phyloP scores from a whole-genome alignment of 1,140 invertebrate genomes.

The Leptinotarsa texana region DNA sequence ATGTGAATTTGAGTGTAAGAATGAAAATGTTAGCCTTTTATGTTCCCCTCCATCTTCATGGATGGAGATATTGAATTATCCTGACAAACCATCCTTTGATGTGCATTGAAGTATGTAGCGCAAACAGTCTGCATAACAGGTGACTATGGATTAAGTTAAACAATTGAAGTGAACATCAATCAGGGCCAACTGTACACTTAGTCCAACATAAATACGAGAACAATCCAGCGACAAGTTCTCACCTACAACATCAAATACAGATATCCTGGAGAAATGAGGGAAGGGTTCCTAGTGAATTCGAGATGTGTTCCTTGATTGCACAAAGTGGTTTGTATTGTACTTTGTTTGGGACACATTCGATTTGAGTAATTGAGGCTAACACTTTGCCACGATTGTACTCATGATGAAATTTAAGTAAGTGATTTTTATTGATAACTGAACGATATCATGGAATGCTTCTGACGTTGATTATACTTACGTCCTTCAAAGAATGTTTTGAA shows the following conservation, averaged over 20 bases:
- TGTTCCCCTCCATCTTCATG: not conserved
- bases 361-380: not conserved
- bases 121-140: constrained; percentile 37
- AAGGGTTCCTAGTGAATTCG: not conserved
- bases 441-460: too few relatives aligned
- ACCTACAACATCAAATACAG: constrained; percentile 35
- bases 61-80: constrained; percentile 17
- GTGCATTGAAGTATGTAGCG: constrained; percentile 22
- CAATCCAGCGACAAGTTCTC: constrained; percentile 41
- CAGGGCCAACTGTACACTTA: constrained; percentile 36
- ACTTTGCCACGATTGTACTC: too few relatives aligned
- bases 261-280: not conserved
- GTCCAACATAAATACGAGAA: constrained; percentile 42
- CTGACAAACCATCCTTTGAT: constrained; percentile 27
- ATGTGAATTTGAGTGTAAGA: too few relatives aligned
- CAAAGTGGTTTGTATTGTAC: constrained; percentile 6
- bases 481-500: too few relatives aligned
- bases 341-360: not conserved
- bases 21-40: not conserved
- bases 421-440: too few relatives aligned
- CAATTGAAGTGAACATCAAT: constrained; percentile 46
- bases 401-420: too few relatives aligned
- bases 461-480: too few relatives aligned
- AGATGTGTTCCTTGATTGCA: constrained; percentile 16
- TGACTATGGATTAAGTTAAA: constrained; percentile 43